These are phyloP conservation scores for Pedetes capensis DNA, from an alignment of 2,113 vertebrate genomes.

Conservation along the genomic window DNA sequence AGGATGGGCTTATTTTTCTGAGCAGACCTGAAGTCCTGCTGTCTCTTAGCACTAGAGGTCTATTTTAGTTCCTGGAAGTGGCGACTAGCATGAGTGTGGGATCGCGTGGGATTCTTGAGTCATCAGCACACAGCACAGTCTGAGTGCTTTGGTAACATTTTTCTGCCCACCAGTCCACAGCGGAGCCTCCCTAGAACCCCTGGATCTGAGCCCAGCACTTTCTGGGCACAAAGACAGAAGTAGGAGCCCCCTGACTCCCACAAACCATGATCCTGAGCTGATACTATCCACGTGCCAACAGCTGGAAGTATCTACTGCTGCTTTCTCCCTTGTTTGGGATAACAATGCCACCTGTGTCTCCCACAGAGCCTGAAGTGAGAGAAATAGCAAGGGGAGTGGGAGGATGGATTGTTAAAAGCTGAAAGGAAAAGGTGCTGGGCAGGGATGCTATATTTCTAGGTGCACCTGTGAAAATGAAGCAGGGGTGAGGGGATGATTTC, in stretches of 20 bases:
- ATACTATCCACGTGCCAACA: neutral
- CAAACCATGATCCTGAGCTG: neutral
- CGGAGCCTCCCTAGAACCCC: neutral
- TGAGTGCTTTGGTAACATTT: conserved; percentile 26
- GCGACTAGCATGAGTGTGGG: conserved; percentile 48
- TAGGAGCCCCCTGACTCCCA: neutral
- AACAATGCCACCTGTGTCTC: neutral
- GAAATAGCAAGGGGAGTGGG: neutral
- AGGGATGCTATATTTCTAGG: neutral
- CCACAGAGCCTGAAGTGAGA: neutral
- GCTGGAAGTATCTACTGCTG: neutral
- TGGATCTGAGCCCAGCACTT: neutral
- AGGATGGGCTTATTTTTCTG: conserved; percentile 46
- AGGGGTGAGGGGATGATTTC: neutral
- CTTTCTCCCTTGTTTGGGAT: neutral
- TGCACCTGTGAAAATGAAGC: neutral
- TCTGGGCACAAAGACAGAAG: neutral
- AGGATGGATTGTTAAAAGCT: neutral
- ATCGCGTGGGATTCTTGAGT: conserved; percentile 54
- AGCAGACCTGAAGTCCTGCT: conserved; percentile 52
- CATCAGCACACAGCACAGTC: conserved; percentile 29
- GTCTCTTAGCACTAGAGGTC: conserved; percentile 64
- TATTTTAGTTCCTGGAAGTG: conserved; percentile 67
- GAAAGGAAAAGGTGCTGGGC: neutral
- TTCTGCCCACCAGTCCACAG: neutral